Evolutionary conservation across 1,140 invertebrate species (phyloP), one percentile per base, ranked within the genome.

Genomic region (Heliconius hermathena): DNA sequence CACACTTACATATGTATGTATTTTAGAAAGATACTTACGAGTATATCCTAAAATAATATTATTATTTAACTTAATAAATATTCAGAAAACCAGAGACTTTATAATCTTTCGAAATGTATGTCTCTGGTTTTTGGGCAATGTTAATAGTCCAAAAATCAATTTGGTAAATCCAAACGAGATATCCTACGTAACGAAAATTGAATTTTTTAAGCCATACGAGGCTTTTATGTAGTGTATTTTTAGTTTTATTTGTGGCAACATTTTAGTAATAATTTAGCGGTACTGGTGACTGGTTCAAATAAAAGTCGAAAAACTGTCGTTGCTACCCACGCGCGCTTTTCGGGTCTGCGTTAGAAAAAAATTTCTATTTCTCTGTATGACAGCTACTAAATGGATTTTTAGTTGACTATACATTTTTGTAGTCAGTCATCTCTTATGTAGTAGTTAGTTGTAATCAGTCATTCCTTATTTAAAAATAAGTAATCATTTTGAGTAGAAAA

Each of bases 161-260:
- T 77, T 72, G 70, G 22, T 41, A 77, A 77, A 77, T 71, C 76
- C 66, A 77, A 77, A 77, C 70, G 46, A 77, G 76, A 72, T 57
- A 29, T n/a, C 66, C 60, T 52, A 71, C 66, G 54, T n/a, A 26
- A 60, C 66, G 79, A 85, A 88, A 86, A 88, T 88, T 88, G 87
- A 86, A 85, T 86, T 88, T 87, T 86, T 86, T 85, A 86, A 84
- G 79, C 81, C 84, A 82, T 82, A 84, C 78, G 80, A 74, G 79
- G 79, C 81, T 85, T 85, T 87, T 83, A 85, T 82, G 81, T 82
- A 72, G 49, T 71, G 57, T 76, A 79, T 71, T 70, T 73, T 76
- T 82, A 85, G 82, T 85, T 88, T 86, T 85, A 82, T 88, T 85
- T 86, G 75, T 57, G 79, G 83, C 84, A 85, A 88, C 85, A 86